A percentile compares a stretch with the other conserved stretches of the same genome.
Conservation (phyloP, 35 echinoderm and acorn worm genomes). For the Patiria miniata region DNA sequence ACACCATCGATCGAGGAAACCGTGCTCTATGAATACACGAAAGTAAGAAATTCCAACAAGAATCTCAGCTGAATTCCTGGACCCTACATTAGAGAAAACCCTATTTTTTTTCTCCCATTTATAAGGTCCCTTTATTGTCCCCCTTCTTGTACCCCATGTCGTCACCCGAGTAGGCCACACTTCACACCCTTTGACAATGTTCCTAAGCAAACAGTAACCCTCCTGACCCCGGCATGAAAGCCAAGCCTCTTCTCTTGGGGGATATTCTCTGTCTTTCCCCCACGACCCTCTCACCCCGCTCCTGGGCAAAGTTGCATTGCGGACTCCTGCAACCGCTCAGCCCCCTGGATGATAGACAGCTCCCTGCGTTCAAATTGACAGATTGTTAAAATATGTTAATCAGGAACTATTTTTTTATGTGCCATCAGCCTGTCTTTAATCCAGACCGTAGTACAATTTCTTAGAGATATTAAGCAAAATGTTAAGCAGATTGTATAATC, state of each 20-base stretch:
- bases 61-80: too few species aligned
- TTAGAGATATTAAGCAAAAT: too few species aligned
- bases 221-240: slow-evolving; percentile 19
- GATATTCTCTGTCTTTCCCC: slow-evolving; percentile 18
- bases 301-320: slow-evolving; percentile 9
- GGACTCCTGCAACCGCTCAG: slow-evolving; percentile 2
- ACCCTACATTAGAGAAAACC: too few species aligned
- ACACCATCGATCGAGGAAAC: too few species aligned
- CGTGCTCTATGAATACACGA: too few species aligned
- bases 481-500: too few species aligned
- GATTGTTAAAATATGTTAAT: neutral
- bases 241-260: neutral
- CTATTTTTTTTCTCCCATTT: too few species aligned
- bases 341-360: neutral
- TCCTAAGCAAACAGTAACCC: slow-evolving; percentile 3
- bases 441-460: neutral
- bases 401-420: neutral
- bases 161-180: neutral
- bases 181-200: slow-evolving; percentile 3
- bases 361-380: neutral
- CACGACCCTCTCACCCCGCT: slow-evolving; percentile 1
- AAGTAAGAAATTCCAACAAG: too few species aligned
- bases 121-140: too few species aligned
- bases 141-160: too few species aligned
- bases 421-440: neutral